These are phyloP conservation scores for Notothenia coriiceps DNA, from an alignment of 2,113 vertebrate species.

Conservation along the genomic window DNA sequence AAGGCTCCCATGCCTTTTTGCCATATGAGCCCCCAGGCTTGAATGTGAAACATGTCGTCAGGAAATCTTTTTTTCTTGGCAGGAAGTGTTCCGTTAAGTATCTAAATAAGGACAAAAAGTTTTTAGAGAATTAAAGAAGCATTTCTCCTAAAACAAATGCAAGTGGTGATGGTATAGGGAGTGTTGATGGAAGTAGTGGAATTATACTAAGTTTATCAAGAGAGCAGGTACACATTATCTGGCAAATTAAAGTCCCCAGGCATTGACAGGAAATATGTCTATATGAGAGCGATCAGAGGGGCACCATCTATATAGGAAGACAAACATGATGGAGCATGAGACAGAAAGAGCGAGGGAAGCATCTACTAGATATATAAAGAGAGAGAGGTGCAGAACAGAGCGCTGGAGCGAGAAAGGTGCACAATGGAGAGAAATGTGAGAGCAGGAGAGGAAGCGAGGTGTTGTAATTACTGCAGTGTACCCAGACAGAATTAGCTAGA, in stretches of 20 bases:
- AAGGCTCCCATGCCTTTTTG: neutral
- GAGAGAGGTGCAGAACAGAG: slow-evolving; percentile 10
- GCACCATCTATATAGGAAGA: neutral
- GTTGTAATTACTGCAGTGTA: slow-evolving; percentile 77
- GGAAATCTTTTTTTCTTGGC: neutral
- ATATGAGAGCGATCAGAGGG: neutral
- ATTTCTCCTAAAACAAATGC: neutral
- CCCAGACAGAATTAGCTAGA: slow-evolving; percentile 74
- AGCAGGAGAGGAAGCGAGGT: slow-evolving; percentile 34
- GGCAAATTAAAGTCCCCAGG: neutral
- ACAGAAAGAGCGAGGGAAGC: too few species aligned
- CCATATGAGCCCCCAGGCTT: neutral
- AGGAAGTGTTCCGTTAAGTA: neutral
- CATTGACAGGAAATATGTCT: too few species aligned
- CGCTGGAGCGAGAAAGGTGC: slow-evolving; percentile 34
- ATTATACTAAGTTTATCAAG: neutral
- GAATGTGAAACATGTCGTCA: neutral
- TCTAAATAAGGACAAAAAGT: neutral
- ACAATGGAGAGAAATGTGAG: slow-evolving; percentile 24
- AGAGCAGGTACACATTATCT: slow-evolving; percentile 1
- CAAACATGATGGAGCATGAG: neutral
- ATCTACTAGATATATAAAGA: neutral
- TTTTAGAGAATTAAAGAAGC: neutral
- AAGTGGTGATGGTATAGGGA: neutral
- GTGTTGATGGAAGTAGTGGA: neutral